A percentile compares a stretch with the other conserved stretches of the same genome.
These are phyloP conservation scores for Chelonus formosanus DNA, from an alignment of 2,888 invertebrate species.

Conservation along the genomic window DNA sequence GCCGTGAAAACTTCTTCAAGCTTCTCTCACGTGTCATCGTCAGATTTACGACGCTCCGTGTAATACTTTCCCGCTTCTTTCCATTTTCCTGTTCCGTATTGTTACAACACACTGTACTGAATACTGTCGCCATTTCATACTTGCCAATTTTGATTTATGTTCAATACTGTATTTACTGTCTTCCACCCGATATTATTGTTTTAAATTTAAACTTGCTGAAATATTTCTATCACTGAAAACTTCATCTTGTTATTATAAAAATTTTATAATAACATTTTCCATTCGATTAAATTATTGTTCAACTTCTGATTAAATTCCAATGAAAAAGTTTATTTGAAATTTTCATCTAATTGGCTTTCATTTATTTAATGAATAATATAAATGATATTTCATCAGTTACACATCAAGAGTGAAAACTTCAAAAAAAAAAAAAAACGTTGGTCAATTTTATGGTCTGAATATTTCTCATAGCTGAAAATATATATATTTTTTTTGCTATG, in stretches of 20 bases:
- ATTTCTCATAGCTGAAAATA: not conserved
- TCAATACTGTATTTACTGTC: constrained; percentile 6
- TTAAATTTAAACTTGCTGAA: too few relatives aligned
- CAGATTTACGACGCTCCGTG: constrained; percentile 43
- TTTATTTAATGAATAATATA: too few relatives aligned
- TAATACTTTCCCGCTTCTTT: constrained; percentile 3
- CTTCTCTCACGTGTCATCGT: constrained; percentile 38
- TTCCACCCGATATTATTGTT: too few relatives aligned
- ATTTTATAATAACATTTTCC: too few relatives aligned
- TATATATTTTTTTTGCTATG: constrained; percentile 7
- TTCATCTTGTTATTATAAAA: too few relatives aligned
- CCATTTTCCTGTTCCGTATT: constrained; percentile 9
- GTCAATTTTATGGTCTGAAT: not conserved
- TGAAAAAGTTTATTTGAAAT: too few relatives aligned
- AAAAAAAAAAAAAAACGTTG: not conserved
- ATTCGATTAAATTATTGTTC: too few relatives aligned
- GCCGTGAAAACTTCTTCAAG: constrained; percentile 27
- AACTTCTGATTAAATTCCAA: too few relatives aligned
- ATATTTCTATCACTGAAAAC: too few relatives aligned
- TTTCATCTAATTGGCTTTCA: too few relatives aligned
- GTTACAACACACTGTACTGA: constrained; percentile 12
- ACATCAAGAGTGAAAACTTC: too few relatives aligned
- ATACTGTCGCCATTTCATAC: constrained; percentile 46
- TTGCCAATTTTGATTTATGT: constrained; percentile 51
- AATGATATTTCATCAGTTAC: too few relatives aligned